A percentile compares a stretch with the other conserved stretches of the same genome.
Conservation (phyloP, 2,888 invertebrate species). For the Steinernema carpocapsae region DNA sequence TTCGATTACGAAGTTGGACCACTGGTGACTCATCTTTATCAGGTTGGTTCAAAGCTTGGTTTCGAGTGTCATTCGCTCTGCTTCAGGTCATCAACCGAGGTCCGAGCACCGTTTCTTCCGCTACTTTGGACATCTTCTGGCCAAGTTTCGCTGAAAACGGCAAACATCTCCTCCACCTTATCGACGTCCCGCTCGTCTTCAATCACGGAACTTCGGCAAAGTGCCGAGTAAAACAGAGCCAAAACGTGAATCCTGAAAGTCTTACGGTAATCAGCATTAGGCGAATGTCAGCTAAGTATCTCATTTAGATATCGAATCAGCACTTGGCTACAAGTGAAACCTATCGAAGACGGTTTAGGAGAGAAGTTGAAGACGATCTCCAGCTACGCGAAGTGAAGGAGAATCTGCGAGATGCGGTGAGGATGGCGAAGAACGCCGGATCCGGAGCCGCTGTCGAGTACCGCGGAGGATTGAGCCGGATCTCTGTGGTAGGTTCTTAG, state of each 20-base stretch:
- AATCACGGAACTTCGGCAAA: constrained; percentile 56
- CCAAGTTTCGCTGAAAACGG: constrained; percentile 82
- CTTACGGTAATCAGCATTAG: constrained; percentile 59
- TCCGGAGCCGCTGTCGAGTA: constrained; percentile 58
- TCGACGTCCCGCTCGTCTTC: constrained; percentile 66
- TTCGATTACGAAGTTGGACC: constrained; percentile 83
- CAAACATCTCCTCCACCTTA: constrained; percentile 69
- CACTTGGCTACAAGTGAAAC: constrained; percentile 53
- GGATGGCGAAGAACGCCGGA: constrained; percentile 58
- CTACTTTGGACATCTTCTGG: constrained; percentile 84
- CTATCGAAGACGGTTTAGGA: constrained; percentile 38
- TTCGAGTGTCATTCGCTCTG: neutral
- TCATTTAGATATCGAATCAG: constrained; percentile 59
- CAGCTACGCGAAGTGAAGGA: constrained; percentile 15
- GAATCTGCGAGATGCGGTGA: constrained; percentile 60
- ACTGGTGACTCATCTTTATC: constrained; percentile 86
- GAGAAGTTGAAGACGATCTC: constrained; percentile 41
- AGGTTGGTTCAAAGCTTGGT: constrained; percentile 72
- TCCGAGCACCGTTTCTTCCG: constrained; percentile 82
- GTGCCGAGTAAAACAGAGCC: constrained; percentile 63
- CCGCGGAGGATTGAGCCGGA: constrained; percentile 57
- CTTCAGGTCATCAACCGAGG: constrained; percentile 79
- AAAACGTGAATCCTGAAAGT: constrained; percentile 69
- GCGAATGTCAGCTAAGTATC: neutral
- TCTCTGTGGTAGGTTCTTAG: constrained; percentile 49